phyloP scores from a whole-genome alignment of 2,113 vertebrate species.

The Thamnaconus septentrionalis region DNA sequence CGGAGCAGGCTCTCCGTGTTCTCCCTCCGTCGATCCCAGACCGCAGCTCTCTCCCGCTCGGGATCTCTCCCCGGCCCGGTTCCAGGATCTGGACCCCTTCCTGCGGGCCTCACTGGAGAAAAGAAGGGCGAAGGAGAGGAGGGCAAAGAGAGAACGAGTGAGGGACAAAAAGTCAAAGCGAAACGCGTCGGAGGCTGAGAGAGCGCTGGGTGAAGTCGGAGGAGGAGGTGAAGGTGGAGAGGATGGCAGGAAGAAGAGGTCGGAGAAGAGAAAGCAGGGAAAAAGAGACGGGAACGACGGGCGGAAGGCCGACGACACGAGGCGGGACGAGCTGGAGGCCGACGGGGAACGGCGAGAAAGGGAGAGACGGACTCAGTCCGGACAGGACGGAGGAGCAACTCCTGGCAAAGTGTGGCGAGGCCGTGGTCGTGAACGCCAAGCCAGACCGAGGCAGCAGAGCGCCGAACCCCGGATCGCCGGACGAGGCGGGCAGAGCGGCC shows the following conservation, averaged over 20 bases:
- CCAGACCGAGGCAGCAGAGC: constrained; percentile 43
- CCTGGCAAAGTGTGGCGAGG: constrained; percentile 35
- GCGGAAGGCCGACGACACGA: constrained; percentile 33
- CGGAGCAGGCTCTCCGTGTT: constrained; percentile 42
- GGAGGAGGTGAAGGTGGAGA: constrained; percentile 12
- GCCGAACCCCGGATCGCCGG: constrained; percentile 26
- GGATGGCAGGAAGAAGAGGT: constrained; percentile 64
- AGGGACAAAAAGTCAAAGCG: constrained; percentile 59
- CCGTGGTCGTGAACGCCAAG: constrained; percentile 24
- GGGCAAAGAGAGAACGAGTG: constrained; percentile 63
- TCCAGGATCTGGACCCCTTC: constrained; percentile 31
- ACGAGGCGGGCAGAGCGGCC: constrained; percentile 41
- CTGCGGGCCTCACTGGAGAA: constrained; percentile 27
- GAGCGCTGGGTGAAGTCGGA: constrained; percentile 40
- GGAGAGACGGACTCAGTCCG: constrained; percentile 44
- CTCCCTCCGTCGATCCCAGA: constrained; percentile 41
- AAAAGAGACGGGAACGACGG: constrained; percentile 58
- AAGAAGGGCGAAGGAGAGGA: constrained; percentile 57
- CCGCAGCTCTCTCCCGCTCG: constrained; percentile 31
- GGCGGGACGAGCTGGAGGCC: constrained; percentile 37
- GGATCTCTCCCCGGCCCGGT: constrained; percentile 24
- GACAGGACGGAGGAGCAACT: constrained; percentile 45
- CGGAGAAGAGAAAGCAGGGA: constrained; percentile 55
- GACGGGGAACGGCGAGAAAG: constrained; percentile 52
- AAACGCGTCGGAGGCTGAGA: constrained; percentile 37